These are phyloP conservation scores for Hippasteria phrygiana DNA, from an alignment of 53 echinoderm and acorn worm species.

Conservation along the genomic window DNA sequence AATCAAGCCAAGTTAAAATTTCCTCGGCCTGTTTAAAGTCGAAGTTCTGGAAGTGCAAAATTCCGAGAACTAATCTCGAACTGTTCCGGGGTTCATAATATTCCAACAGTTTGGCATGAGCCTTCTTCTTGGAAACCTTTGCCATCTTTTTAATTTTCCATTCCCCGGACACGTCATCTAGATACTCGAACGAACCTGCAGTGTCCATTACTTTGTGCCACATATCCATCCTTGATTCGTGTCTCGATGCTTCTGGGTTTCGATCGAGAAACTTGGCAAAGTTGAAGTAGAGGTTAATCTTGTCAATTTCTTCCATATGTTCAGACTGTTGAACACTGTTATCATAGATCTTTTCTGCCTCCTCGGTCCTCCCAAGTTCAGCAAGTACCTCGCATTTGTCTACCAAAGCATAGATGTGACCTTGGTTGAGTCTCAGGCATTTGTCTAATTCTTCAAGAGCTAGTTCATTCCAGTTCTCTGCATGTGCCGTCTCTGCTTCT, in stretches of 20 bases:
- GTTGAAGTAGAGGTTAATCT: background rate
- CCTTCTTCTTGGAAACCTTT: background rate
- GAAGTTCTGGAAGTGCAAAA: conserved; percentile 39
- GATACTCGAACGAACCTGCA: background rate
- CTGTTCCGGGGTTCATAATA: background rate
- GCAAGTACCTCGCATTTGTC: background rate
- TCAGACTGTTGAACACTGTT: background rate
- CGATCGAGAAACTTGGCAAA: background rate
- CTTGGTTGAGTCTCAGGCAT: background rate
- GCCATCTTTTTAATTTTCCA: background rate
- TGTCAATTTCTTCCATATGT: background rate
- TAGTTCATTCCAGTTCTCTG: too few species aligned
- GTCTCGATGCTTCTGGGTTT: background rate
- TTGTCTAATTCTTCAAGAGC: background rate
- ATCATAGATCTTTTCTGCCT: too few species aligned
- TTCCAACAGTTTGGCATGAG: background rate
- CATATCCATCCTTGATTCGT: background rate
- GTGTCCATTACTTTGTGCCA: conserved; percentile 9
- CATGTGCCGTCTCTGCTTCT: too few species aligned
- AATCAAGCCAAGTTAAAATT: background rate
- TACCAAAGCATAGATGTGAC: background rate
- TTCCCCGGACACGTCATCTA: background rate
- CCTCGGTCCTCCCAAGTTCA: too few species aligned
- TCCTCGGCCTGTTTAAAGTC: background rate
- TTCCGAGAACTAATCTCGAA: background rate